Conservation (phyloP, 1,140 invertebrate species). For the Zaprionus inermis region DNA sequence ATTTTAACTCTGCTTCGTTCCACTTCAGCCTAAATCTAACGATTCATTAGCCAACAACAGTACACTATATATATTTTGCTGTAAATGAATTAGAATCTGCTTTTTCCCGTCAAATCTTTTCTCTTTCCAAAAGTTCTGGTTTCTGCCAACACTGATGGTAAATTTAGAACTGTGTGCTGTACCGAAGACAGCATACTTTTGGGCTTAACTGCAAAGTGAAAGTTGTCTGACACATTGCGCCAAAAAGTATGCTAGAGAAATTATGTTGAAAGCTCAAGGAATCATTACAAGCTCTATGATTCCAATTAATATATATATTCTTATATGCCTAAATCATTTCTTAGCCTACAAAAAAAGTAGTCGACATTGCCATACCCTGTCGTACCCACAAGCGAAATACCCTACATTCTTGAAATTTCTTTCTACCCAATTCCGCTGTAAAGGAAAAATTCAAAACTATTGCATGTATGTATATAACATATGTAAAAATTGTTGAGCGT, state of each 20-base stretch:
- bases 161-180: too few relatives aligned
- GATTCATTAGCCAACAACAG: background rate
- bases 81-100: background rate
- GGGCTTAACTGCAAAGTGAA: background rate
- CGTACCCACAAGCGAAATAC: too few relatives aligned
- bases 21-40: background rate
- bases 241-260: conserved; percentile 18
- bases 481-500: background rate
- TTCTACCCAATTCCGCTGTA: too few relatives aligned
- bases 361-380: too few relatives aligned
- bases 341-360: background rate
- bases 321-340: background rate
- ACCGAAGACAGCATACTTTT: background rate
- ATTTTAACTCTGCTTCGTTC: background rate
- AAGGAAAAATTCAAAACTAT: background rate
- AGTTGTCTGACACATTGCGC: background rate
- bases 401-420: too few relatives aligned
- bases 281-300: background rate
- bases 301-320: background rate
- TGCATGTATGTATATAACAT: background rate
- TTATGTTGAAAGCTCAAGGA: too few relatives aligned
- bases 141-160: background rate
- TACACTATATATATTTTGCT: background rate
- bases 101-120: too few relatives aligned
- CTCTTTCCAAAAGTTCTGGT: too few relatives aligned